A percentile compares a stretch with the other conserved stretches of the same genome.
phyloP scores from a whole-genome alignment of 2,113 vertebrate genomes.

The Paratilapia polleni region DNA sequence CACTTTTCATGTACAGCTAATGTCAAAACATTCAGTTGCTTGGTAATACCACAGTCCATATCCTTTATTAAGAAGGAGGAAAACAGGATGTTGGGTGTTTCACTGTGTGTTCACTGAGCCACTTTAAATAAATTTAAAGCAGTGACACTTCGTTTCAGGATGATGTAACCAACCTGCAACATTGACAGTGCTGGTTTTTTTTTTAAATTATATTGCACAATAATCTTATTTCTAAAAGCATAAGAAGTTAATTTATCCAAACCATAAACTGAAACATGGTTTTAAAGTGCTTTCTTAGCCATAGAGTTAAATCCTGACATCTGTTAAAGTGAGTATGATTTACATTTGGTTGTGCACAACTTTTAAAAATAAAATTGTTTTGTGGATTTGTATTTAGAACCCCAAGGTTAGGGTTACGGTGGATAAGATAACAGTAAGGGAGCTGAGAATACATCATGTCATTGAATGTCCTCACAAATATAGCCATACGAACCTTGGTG shows the following conservation, averaged over 20 bases:
- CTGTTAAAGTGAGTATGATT: no score
- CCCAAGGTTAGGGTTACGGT: no score
- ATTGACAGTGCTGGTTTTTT: neutral
- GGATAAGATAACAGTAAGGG: neutral
- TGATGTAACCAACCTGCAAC: neutral
- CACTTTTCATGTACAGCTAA: neutral
- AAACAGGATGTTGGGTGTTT: neutral
- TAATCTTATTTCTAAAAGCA: neutral
- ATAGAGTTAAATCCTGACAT: neutral
- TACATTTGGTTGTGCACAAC: neutral
- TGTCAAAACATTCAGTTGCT: neutral
- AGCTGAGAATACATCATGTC: neutral
- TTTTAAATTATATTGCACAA: neutral
- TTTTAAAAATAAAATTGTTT: neutral
- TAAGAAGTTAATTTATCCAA: neutral
- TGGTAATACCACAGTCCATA: neutral
- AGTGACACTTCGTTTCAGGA: neutral
- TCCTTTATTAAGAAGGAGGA: neutral
- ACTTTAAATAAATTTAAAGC: rapidly evolving
- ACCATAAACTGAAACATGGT: neutral
- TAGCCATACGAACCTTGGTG: neutral
- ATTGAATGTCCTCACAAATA: neutral
- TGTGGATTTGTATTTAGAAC: neutral
- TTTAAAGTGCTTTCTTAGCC: neutral
- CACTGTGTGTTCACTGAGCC: neutral